Conservation (phyloP, 1,140 invertebrate species). For the Drosophila busckii region DNA sequence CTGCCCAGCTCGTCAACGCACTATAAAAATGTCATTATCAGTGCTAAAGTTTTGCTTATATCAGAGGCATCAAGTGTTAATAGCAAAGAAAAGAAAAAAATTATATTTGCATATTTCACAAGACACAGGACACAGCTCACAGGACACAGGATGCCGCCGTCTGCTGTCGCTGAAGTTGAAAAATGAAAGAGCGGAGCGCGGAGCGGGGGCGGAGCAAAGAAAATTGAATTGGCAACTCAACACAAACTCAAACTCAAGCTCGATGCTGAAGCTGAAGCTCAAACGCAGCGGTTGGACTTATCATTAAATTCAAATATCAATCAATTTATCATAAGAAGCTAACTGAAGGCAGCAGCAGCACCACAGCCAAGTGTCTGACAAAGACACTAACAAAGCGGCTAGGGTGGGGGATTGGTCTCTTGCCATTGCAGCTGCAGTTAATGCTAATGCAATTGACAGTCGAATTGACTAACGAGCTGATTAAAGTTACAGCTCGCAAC, state of each 20-base stretch:
- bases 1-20: conserved; percentile 66
- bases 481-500: conserved; percentile 5
- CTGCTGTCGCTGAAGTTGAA: conserved; percentile 67
- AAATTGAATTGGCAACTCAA: conserved; percentile 67
- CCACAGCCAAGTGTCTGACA: not conserved
- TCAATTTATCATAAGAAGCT: conserved; percentile 70
- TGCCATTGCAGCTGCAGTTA: conserved; percentile 9
- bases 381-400: not conserved
- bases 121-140: conserved; percentile 21
- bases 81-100: too few relatives aligned
- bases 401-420: not conserved
- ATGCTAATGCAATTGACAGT: conserved; percentile 31
- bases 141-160: conserved; percentile 15
- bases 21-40: conserved; percentile 77
- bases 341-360: conserved; percentile 3
- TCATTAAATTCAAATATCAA: conserved; percentile 78
- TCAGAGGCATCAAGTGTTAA: conserved; percentile 39
- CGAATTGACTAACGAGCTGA: conserved; percentile 27
- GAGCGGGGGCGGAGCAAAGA: conserved; percentile 7
- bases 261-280: too few relatives aligned
- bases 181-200: too few relatives aligned
- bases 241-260: too few relatives aligned
- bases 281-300: conserved; percentile 28
- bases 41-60: conserved; percentile 67
- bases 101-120: conserved; percentile 71